A percentile compares a stretch with the other conserved stretches of the same genome.
Evolutionary conservation across 2,797 vertebrate species (phyloP).

Genomic region (Myotis planiceps): DNA sequence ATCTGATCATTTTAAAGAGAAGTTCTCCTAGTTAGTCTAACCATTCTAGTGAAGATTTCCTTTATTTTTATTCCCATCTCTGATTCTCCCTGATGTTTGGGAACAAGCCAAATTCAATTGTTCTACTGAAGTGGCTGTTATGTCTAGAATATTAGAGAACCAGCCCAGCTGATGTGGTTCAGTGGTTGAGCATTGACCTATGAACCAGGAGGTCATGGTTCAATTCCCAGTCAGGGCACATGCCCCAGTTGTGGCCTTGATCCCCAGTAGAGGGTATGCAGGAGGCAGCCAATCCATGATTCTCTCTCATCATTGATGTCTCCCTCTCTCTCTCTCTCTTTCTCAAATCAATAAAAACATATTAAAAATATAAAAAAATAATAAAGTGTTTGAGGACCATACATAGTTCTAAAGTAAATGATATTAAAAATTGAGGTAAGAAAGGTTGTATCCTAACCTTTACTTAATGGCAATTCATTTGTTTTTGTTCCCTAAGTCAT

Average conservation of each 20-base stretch:
- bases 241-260: no score
- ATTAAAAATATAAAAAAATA: no score
- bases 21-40: background rate
- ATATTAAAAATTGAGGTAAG: background rate
- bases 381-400: background rate
- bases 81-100: background rate
- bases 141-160: background rate
- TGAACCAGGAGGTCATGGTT: no score
- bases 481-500: background rate
- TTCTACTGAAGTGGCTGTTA: background rate
- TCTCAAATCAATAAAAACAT: no score
- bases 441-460: background rate
- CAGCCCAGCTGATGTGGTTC: no score
- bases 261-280: no score
- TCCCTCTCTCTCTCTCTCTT: no score
- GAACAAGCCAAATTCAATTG: background rate
- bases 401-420: background rate
- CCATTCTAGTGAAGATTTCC: background rate
- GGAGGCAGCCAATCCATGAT: no score
- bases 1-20: background rate
- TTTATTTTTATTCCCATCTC: background rate
- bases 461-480: background rate
- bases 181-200: no score
- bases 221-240: no score
- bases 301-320: no score